These are phyloP conservation scores for Sebastes itinus DNA, from an alignment of 2,797 vertebrate genomes.

Conservation along the genomic window DNA sequence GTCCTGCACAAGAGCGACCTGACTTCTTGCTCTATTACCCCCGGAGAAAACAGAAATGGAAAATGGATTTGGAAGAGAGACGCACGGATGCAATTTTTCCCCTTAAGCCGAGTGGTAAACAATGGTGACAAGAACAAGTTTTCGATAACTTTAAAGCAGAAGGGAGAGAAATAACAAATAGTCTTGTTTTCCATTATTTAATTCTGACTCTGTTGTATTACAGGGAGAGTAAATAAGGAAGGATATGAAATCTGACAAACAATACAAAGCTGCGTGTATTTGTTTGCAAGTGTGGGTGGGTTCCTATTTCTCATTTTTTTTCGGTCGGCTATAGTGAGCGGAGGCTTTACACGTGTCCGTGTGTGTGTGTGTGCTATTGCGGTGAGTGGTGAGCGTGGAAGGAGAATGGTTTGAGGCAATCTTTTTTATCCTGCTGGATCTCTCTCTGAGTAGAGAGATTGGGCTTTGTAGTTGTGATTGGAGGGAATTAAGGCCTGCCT, in stretches of 20 bases:
- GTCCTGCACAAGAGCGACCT: background rate
- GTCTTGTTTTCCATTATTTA: conserved; percentile 55
- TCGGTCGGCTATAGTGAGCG: background rate
- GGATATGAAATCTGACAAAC: conserved; percentile 65
- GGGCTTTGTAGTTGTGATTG: conserved; percentile 77
- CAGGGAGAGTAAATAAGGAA: conserved; percentile 48
- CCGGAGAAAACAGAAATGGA: conserved; percentile 7
- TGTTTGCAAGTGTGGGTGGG: conserved; percentile 43
- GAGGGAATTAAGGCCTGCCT: conserved; percentile 71
- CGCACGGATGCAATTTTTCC: conserved; percentile 30
- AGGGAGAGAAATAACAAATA: conserved; percentile 50
- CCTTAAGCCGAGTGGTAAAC: conserved; percentile 43
- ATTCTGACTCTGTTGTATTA: conserved; percentile 40
- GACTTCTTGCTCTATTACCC: background rate
- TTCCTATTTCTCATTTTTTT: conserved; percentile 19
- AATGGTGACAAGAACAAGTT: conserved; percentile 58
- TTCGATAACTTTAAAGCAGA: conserved; percentile 56
- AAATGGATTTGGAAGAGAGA: conserved; percentile 28
- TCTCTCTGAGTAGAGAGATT: conserved; percentile 66
- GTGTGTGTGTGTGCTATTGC: conserved; percentile 7
- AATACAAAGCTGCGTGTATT: conserved; percentile 33
- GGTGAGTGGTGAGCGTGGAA: conserved; percentile 33
- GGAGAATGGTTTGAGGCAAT: conserved; percentile 69
- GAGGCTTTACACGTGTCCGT: conserved; percentile 16
- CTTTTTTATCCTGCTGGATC: conserved; percentile 71